phyloP scores from a whole-genome alignment of 1,140 invertebrate genomes.

The Diabrotica virgifera region DNA sequence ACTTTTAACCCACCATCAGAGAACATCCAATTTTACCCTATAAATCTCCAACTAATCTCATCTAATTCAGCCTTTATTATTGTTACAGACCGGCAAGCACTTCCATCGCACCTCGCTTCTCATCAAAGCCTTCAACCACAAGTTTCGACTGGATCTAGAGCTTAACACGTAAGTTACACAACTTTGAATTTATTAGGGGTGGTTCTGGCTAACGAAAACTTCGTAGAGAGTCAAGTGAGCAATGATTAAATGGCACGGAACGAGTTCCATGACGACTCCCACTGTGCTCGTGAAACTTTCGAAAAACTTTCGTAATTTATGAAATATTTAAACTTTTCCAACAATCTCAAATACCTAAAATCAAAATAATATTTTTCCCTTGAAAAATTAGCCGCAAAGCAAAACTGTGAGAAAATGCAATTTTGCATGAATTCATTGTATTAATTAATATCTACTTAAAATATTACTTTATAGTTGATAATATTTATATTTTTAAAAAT shows the following conservation, averaged over 20 bases:
- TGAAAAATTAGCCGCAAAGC: too few relatives aligned
- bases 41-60: slow-evolving; percentile 8
- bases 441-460: too few relatives aligned
- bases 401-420: too few relatives aligned
- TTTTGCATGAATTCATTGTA: too few relatives aligned
- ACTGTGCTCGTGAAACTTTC: too few relatives aligned
- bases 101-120: slow-evolving; percentile 89
- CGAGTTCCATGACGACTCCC: neutral
- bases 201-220: neutral
- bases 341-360: too few relatives aligned
- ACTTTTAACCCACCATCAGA: neutral
- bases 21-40: slow-evolving; percentile 4
- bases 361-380: too few relatives aligned
- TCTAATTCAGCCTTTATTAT: slow-evolving; percentile 34
- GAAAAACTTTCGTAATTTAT: too few relatives aligned
- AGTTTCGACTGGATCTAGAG: slow-evolving; percentile 92
- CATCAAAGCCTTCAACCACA: slow-evolving; percentile 94
- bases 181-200: slow-evolving; percentile 2
- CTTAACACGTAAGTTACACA: slow-evolving; percentile 86
- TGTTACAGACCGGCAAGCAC: slow-evolving; percentile 85
- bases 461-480: too few relatives aligned
- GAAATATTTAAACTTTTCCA: too few relatives aligned
- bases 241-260: neutral
- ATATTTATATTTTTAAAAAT: too few relatives aligned
- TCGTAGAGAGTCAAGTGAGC: neutral